phyloP scores from a whole-genome alignment of 2,888 invertebrate genomes.

The Sphinx pinastri region DNA sequence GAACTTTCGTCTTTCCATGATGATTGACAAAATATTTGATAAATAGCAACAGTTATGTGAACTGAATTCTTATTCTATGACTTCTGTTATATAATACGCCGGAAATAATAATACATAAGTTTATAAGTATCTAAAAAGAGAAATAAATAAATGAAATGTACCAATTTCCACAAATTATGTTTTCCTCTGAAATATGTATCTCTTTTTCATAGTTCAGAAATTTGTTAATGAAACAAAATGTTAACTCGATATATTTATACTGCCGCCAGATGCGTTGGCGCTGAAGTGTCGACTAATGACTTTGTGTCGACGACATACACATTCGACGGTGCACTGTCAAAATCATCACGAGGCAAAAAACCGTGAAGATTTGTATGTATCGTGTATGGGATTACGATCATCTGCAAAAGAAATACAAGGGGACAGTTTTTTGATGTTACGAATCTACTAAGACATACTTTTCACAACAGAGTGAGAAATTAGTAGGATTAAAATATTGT shows the following conservation, averaged over 20 bases:
- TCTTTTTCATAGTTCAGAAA: too few species aligned
- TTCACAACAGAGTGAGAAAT: conserved; percentile 13
- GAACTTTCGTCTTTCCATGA: too few species aligned
- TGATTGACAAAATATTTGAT: not conserved
- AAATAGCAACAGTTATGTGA: not conserved
- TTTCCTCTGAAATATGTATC: too few species aligned
- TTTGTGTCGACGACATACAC: conserved; percentile 77
- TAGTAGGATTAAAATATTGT: not conserved
- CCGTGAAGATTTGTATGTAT: conserved; percentile 52
- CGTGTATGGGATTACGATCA: conserved; percentile 40
- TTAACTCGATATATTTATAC: conserved; percentile 44
- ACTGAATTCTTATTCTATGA: too few species aligned
- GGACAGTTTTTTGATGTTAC: conserved; percentile 27
- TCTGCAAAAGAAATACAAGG: conserved; percentile 27
- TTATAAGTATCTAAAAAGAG: too few species aligned
- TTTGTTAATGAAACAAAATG: not conserved
- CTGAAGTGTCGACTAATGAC: conserved; percentile 78
- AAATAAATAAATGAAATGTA: too few species aligned
- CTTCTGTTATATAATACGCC: too few species aligned
- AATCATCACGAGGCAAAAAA: conserved; percentile 68
- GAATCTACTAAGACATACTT: conserved; percentile 12
- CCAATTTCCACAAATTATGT: too few species aligned
- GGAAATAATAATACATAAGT: too few species aligned
- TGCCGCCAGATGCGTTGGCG: conserved; percentile 71
- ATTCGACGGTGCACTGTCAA: conserved; percentile 72